phyloP scores from a whole-genome alignment of 2,797 vertebrate genomes.

The Ataeniobius toweri region DNA sequence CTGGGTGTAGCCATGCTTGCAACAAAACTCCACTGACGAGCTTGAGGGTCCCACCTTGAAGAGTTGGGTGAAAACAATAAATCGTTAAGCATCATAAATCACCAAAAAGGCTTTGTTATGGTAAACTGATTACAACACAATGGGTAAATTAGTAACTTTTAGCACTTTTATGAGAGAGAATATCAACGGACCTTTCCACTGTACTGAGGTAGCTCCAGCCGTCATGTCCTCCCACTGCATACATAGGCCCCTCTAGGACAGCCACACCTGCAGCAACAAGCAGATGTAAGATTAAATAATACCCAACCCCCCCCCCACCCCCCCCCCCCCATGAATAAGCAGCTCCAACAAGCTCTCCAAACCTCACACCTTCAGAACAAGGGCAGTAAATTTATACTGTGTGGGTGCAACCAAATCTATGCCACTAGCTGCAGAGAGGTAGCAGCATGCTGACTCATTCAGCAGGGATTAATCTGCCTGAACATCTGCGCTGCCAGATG shows the following conservation, averaged over 20 bases:
- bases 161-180: neutral
- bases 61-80: neutral
- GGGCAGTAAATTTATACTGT: slow-evolving; percentile 21
- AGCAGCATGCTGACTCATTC: slow-evolving; percentile 51
- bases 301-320: neutral
- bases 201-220: slow-evolving; percentile 99
- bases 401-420: slow-evolving; percentile 17
- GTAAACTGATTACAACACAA: neutral
- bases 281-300: slow-evolving; percentile 19
- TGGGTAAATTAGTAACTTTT: neutral
- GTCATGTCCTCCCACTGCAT: slow-evolving; percentile 95
- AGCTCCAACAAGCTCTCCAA: slow-evolving; percentile 16
- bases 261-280: slow-evolving; percentile 85
- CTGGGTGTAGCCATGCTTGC: slow-evolving; percentile 97
- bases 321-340: slow-evolving; percentile 17
- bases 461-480: slow-evolving; percentile 51
- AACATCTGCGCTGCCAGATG: slow-evolving; percentile 72
- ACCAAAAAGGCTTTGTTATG: neutral
- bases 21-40: slow-evolving; percentile 98
- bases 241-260: slow-evolving; percentile 96
- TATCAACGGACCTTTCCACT: slow-evolving; percentile 84
- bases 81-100: neutral
- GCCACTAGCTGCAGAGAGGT: slow-evolving; percentile 34
- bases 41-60: slow-evolving; percentile 89
- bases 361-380: slow-evolving; percentile 12